Percentiles rank a stretch among this genome's conserved stretches.
These are phyloP conservation scores for Epizoanthus stellaris DNA, from an alignment of 92 coral and sea anemone species.

Conservation along the genomic window DNA sequence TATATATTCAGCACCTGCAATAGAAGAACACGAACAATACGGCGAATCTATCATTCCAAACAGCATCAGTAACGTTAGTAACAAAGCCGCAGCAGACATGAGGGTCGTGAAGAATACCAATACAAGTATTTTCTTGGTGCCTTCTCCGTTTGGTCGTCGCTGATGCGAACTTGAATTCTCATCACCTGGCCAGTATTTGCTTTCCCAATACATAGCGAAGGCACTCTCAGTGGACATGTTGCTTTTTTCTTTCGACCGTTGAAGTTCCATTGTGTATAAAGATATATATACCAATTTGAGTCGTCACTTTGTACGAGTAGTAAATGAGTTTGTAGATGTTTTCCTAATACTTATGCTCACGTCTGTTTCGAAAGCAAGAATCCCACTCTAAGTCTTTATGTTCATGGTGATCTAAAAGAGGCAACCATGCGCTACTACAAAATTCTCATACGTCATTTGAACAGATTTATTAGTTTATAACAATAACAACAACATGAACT, in stretches of 20 bases:
- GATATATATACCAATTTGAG: too few relatives aligned
- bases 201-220: conserved; percentile 21
- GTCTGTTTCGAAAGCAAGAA: too few relatives aligned
- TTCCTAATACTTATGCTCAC: too few relatives aligned
- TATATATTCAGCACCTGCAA: conserved; percentile 2
- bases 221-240: conserved; percentile 8
- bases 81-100: conserved; percentile 19
- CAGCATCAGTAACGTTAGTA: conserved; percentile 5
- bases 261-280: conserved; percentile 1
- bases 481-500: too few relatives aligned
- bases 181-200: conserved; percentile 22
- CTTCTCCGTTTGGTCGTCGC: background rate
- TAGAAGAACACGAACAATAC: conserved; percentile 19
- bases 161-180: background rate
- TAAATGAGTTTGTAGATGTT: too few relatives aligned
- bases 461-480: too few relatives aligned
- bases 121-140: background rate
- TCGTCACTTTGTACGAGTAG: too few relatives aligned
- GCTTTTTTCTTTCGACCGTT: background rate
- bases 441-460: too few relatives aligned
- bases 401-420: too few relatives aligned
- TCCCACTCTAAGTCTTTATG: too few relatives aligned
- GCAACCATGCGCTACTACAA: too few relatives aligned
- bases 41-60: conserved; percentile 20
- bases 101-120: background rate